phyloP scores from a whole-genome alignment of 64 coral and sea anemone genomes.

The Stylophora pistillata region DNA sequence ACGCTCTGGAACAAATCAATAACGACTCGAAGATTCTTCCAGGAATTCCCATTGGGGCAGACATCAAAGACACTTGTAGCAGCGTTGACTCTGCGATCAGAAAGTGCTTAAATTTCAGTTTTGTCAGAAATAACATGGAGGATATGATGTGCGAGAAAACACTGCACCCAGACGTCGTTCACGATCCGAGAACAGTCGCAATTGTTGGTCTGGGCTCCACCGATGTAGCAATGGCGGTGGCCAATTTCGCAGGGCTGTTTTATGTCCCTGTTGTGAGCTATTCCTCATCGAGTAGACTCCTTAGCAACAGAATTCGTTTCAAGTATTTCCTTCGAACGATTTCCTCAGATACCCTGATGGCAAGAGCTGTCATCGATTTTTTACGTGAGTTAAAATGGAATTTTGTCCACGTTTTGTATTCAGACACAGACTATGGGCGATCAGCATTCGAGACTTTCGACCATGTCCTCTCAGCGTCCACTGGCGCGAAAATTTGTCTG shows the following conservation, averaged over 20 bases:
- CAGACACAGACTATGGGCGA: slow-evolving; percentile 89
- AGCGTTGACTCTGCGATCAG: slow-evolving; percentile 77
- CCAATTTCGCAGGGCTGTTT: slow-evolving; percentile 74
- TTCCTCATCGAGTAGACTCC: slow-evolving; percentile 70
- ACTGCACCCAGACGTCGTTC: neutral
- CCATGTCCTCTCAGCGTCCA: slow-evolving; percentile 37
- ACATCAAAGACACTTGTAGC: slow-evolving; percentile 85
- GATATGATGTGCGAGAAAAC: neutral
- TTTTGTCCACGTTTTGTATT: slow-evolving; percentile 78
- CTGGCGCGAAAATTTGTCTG: slow-evolving; percentile 62
- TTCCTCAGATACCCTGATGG: slow-evolving; percentile 70
- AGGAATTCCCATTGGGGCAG: slow-evolving; percentile 71
- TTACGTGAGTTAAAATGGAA: slow-evolving; percentile 77
- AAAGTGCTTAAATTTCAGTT: slow-evolving; percentile 80
- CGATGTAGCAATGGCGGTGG: slow-evolving; percentile 82
- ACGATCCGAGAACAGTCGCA: slow-evolving; percentile 42
- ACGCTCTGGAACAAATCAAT: slow-evolving; percentile 74
- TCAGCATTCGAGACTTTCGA: slow-evolving; percentile 83
- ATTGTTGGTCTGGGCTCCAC: slow-evolving; percentile 66
- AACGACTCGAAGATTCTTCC: slow-evolving; percentile 64
- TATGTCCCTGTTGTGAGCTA: slow-evolving; percentile 84
- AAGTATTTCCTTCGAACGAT: slow-evolving; percentile 87
- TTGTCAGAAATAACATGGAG: slow-evolving; percentile 60
- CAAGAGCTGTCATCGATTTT: slow-evolving; percentile 74
- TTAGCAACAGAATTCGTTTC: slow-evolving; percentile 85